Evolutionary conservation across 2,888 invertebrate genomes (phyloP).

Genomic region (Ophraella communa): DNA sequence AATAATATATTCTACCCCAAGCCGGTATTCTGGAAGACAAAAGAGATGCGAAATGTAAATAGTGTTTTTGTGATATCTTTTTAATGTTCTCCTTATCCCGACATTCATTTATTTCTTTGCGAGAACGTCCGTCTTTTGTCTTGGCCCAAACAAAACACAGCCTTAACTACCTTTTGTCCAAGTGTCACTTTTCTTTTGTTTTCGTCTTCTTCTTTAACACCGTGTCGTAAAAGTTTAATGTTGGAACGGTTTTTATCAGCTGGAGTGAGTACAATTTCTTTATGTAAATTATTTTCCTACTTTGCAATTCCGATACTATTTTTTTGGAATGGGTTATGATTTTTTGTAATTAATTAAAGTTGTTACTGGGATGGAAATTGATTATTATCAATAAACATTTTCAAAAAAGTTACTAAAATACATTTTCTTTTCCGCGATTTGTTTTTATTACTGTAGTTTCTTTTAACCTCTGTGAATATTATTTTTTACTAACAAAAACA

Average conservation of each 20-base stretch:
- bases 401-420: no score
- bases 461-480: no score
- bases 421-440: no score
- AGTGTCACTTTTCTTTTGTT: slow-evolving; percentile 61
- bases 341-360: neutral
- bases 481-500: no score
- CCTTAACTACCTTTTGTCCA: slow-evolving; percentile 62
- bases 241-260: slow-evolving; percentile 51
- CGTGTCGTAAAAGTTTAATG: slow-evolving; percentile 57
- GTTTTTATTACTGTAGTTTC: no score
- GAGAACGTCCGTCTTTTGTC: slow-evolving; percentile 58
- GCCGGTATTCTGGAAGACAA: slow-evolving; percentile 52
- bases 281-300: slow-evolving; percentile 38
- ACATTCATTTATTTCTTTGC: slow-evolving; percentile 61
- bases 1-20: slow-evolving; percentile 44
- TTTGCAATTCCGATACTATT: slow-evolving; percentile 29
- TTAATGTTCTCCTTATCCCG: slow-evolving; percentile 58
- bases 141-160: slow-evolving; percentile 58
- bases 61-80: slow-evolving; percentile 62
- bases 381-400: no score
- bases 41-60: slow-evolving; percentile 60
- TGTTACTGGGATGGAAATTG: neutral
- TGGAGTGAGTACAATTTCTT: slow-evolving; percentile 38
- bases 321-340: neutral
- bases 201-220: slow-evolving; percentile 46